These are phyloP conservation scores for Drosophila melanogaster DNA, from an alignment of 1,140 invertebrate species.

Conservation along the genomic window DNA sequence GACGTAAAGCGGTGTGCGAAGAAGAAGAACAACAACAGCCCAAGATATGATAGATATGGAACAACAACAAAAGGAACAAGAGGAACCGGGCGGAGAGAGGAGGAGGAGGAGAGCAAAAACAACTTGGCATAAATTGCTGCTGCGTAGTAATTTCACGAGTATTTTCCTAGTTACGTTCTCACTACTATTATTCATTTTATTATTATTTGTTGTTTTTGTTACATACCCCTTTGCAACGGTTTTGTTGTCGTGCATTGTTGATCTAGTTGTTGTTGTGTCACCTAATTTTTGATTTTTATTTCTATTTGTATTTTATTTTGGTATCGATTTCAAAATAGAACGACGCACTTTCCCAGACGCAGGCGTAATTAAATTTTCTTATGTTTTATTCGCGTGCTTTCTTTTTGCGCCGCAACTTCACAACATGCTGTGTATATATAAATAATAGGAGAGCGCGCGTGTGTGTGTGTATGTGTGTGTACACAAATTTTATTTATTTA, in stretches of 20 bases:
- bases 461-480: slow-evolving; percentile 41
- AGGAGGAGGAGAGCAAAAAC: slow-evolving; percentile 31
- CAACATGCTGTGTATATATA: slow-evolving; percentile 60
- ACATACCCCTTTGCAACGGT: slow-evolving; percentile 30
- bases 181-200: slow-evolving; percentile 4
- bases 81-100: slow-evolving; percentile 35
- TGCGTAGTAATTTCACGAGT: slow-evolving; percentile 80
- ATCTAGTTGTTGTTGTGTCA: slow-evolving; percentile 11
- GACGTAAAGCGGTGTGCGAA: slow-evolving; percentile 29
- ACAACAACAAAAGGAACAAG: slow-evolving; percentile 59
- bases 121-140: slow-evolving; percentile 81
- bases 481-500: slow-evolving; percentile 61
- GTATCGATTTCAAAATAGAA: slow-evolving; percentile 82
- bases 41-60: slow-evolving; percentile 80
- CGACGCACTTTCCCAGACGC: slow-evolving; percentile 75
- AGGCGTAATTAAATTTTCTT: slow-evolving; percentile 61
- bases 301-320: slow-evolving; percentile 63
- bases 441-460: slow-evolving; percentile 4
- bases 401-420: slow-evolving; percentile 78
- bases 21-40: slow-evolving; percentile 49
- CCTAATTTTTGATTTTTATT: slow-evolving; percentile 7
- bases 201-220: slow-evolving; percentile 1
- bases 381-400: slow-evolving; percentile 68
- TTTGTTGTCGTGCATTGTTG: slow-evolving; percentile 25
- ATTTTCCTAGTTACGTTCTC: slow-evolving; percentile 56